These are phyloP conservation scores for Sylvicapra grimmia DNA, from an alignment of 2,113 vertebrate species.

Conservation along the genomic window DNA sequence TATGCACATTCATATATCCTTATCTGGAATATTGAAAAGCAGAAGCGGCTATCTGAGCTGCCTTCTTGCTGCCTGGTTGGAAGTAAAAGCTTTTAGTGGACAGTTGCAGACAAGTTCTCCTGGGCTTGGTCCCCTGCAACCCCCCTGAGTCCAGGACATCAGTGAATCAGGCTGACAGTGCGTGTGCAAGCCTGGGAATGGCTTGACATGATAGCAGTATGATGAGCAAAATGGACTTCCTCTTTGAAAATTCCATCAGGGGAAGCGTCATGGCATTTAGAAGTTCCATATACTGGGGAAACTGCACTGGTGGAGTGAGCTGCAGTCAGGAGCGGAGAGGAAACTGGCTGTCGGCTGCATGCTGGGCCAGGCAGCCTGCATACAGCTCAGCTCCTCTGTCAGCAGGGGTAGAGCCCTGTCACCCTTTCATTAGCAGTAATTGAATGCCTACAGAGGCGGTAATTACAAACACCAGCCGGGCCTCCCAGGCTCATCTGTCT, in stretches of 20 bases:
- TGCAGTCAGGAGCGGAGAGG: neutral
- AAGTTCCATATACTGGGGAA: fast-evolving
- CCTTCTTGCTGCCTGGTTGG: neutral
- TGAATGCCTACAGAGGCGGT: conserved; percentile 69
- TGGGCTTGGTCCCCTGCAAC: neutral
- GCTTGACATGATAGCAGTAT: neutral
- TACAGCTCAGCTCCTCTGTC: conserved; percentile 34
- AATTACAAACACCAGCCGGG: conserved; percentile 71
- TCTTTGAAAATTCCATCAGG: neutral
- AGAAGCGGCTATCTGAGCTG: fast-evolving
- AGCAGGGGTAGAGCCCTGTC: conserved; percentile 15
- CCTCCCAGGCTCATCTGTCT: conserved; percentile 76
- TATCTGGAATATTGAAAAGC: neutral
- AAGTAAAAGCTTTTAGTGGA: fast-evolving
- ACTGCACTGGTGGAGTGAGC: neutral
- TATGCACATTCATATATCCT: neutral
- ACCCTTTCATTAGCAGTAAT: conserved; percentile 66
- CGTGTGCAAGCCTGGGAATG: fast-evolving
- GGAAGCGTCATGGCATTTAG: neutral
- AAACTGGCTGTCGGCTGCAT: neutral
- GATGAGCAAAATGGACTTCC: neutral
- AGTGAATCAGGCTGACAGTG: fast-evolving
- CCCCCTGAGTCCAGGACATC: fast-evolving
- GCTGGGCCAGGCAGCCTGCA: conserved; percentile 16
- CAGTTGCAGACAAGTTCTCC: neutral